Conservation (phyloP, 2,113 vertebrate species). For the Zootoca vivipara region DNA sequence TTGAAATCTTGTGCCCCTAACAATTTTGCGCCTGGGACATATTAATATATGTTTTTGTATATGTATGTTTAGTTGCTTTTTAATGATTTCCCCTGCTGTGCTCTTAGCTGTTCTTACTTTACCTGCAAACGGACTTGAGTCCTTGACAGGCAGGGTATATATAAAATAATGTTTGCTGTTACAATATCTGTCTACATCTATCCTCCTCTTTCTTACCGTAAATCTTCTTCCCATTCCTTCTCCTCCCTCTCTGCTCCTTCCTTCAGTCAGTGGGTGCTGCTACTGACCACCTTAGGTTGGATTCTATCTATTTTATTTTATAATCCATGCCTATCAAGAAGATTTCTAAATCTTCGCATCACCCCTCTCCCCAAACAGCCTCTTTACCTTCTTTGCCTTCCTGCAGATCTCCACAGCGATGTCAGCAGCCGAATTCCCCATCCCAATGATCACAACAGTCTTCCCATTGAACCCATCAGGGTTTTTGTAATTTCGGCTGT, state of each 20-base stretch:
- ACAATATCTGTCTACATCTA: neutral
- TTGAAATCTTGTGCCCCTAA: too few relatives aligned
- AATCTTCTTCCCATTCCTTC: neutral
- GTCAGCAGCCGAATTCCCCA: slow-evolving; percentile 83
- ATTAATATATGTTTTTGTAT: too few relatives aligned
- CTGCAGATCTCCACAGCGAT: slow-evolving; percentile 80
- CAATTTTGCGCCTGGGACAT: too few relatives aligned
- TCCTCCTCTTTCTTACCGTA: neutral
- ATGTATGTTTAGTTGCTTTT: too few relatives aligned
- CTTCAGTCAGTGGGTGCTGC: neutral
- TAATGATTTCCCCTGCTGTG: too few relatives aligned
- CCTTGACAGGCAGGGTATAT: too few relatives aligned
- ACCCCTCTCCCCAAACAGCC: neutral
- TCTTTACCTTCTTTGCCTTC: slow-evolving; percentile 76
- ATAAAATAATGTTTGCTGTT: neutral
- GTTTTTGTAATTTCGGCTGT: slow-evolving; percentile 83
- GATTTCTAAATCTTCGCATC: neutral
- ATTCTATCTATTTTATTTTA: neutral
- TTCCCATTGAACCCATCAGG: slow-evolving; percentile 74
- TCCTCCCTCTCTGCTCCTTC: neutral
- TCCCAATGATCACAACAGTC: slow-evolving; percentile 79
- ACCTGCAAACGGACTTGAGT: too few relatives aligned
- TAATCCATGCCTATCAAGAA: neutral
- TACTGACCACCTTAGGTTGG: neutral
- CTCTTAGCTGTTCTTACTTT: neutral